Conservation (phyloP, 2,113 vertebrate genomes). For the Dipodomys merriami region DNA sequence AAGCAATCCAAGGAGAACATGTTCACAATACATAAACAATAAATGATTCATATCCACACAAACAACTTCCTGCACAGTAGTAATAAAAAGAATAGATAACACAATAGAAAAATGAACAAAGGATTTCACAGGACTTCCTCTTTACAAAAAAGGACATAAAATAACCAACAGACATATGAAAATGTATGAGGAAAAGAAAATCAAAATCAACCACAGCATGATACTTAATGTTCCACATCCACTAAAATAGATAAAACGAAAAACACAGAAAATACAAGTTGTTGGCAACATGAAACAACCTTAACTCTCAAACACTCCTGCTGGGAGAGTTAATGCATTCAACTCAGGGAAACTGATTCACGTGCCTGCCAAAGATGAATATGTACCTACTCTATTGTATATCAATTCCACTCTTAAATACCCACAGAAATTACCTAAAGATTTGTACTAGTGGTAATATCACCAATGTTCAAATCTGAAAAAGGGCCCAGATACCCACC, state of each 20-base stretch:
- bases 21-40: not conserved
- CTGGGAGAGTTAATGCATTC: not conserved
- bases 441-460: not conserved
- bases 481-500: not conserved
- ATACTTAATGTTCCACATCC: not conserved
- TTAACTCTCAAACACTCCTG: not conserved
- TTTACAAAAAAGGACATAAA: constrained; percentile 11
- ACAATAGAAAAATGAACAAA: not conserved
- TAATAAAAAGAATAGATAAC: not conserved
- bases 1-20: not conserved
- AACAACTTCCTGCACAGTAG: not conserved
- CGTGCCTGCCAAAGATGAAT: not conserved
- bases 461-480: not conserved
- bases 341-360: not conserved
- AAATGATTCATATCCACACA: not conserved
- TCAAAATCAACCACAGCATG: not conserved
- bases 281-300: not conserved
- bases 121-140: not conserved
- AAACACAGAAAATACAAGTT: not conserved
- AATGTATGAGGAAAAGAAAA: not conserved
- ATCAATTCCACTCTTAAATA: not conserved
- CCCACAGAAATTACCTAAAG: not conserved
- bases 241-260: not conserved
- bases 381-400: not conserved
- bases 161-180: not conserved